phyloP scores from a whole-genome alignment of 2,888 invertebrate genomes.

The Rhogogaster chlorosoma region DNA sequence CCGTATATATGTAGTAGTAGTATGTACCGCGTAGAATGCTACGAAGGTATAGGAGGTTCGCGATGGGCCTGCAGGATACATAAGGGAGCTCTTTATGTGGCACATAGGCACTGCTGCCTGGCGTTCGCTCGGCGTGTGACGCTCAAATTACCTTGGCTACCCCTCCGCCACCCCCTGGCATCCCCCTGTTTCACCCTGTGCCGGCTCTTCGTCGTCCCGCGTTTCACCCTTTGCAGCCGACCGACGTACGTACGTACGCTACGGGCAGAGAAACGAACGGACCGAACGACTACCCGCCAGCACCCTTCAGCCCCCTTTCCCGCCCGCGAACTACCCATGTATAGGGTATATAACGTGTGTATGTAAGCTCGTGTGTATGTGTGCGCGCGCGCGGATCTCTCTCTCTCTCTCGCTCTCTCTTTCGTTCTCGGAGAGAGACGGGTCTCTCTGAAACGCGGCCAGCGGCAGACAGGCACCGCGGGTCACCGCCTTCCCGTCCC shows the following conservation, averaged over 20 bases:
- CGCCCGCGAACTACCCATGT: slow-evolving; percentile 43
- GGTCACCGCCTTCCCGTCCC: slow-evolving; percentile 73
- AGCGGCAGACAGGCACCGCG: slow-evolving; percentile 76
- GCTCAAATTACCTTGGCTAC: slow-evolving; percentile 76
- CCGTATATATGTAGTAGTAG: slow-evolving; percentile 24
- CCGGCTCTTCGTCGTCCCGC: slow-evolving; percentile 67
- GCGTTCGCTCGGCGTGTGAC: slow-evolving; percentile 75
- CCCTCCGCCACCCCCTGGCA: slow-evolving; percentile 56
- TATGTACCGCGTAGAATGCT: slow-evolving; percentile 38
- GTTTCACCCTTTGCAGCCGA: slow-evolving; percentile 43
- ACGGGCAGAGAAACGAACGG: slow-evolving; percentile 23
- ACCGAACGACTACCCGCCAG: slow-evolving; percentile 31
- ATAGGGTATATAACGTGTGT: background rate
- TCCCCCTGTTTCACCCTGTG: slow-evolving; percentile 60
- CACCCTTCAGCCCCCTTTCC: slow-evolving; percentile 48
- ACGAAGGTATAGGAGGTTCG: slow-evolving; percentile 66
- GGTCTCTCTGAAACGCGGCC: slow-evolving; percentile 72
- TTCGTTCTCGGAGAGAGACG: slow-evolving; percentile 55
- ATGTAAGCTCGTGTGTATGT: background rate
- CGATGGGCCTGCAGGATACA: slow-evolving; percentile 73
- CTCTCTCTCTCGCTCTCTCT: slow-evolving; percentile 31
- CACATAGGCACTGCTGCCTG: slow-evolving; percentile 73
- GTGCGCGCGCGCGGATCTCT: slow-evolving; percentile 42
- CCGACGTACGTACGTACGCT: background rate
- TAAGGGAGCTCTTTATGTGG: slow-evolving; percentile 76